phyloP scores from a whole-genome alignment of 2,888 invertebrate species.

The Julus scanicus region DNA sequence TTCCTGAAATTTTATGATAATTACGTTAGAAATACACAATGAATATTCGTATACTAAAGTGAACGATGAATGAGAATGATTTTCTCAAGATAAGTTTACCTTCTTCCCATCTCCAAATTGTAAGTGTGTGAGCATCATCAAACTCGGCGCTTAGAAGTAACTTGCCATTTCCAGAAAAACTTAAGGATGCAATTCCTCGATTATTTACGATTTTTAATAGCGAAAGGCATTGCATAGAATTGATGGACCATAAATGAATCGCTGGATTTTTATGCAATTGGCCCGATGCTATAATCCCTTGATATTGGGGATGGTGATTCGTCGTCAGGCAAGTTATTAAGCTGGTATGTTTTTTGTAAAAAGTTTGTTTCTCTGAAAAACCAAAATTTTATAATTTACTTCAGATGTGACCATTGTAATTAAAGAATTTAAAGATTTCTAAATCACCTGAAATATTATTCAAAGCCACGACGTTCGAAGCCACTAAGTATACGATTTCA shows the following conservation, averaged over 20 bases:
- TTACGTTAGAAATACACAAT: neutral
- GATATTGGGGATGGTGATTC: constrained; percentile 51
- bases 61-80: neutral
- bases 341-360: constrained; percentile 83
- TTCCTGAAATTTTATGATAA: neutral
- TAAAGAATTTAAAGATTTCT: no score
- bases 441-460: constrained; percentile 62
- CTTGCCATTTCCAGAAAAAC: constrained; percentile 66
- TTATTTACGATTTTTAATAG: constrained; percentile 66
- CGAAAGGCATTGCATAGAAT: constrained; percentile 64
- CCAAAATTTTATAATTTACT: no score
- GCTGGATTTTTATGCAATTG: constrained; percentile 67
- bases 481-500: constrained; percentile 67
- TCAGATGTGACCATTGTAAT: no score
- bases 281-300: constrained; percentile 65
- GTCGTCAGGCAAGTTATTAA: constrained; percentile 80
- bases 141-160: constrained; percentile 66
- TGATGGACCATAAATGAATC: constrained; percentile 67
- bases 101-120: constrained; percentile 68
- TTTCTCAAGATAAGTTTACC: constrained; percentile 62
- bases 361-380: constrained; percentile 78
- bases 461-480: constrained; percentile 66
- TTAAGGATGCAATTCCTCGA: constrained; percentile 65
- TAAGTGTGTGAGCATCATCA: constrained; percentile 67
- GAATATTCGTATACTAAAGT: no score